These are phyloP conservation scores for Helicoverpa assulta DNA, from an alignment of 2,888 invertebrate species.

Conservation along the genomic window DNA sequence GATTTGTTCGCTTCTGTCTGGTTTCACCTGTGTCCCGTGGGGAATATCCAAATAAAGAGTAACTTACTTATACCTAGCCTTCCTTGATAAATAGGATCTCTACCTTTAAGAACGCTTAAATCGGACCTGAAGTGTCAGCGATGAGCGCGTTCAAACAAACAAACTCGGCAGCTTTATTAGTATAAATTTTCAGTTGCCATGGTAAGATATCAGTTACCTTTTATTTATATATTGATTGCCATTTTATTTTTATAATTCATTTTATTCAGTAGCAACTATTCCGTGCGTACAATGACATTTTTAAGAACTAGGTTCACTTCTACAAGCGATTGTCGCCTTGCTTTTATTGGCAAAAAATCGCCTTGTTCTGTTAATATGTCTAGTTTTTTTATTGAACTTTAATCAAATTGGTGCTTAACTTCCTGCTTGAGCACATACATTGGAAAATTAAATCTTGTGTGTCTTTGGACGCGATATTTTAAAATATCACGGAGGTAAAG, in stretches of 20 bases:
- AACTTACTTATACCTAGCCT: no score
- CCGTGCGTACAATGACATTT: constrained; percentile 11
- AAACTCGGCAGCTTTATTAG: no score
- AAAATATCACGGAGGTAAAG: constrained; percentile 1
- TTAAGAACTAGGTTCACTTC: constrained; percentile 24
- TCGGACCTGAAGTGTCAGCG: no score
- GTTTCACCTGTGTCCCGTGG: no score
- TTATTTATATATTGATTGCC: neutral
- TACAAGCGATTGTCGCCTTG: constrained; percentile 1
- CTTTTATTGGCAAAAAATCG: constrained; percentile 45
- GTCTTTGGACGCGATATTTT: constrained; percentile 6
- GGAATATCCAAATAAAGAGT: no score
- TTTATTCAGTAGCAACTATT: constrained; percentile 24
- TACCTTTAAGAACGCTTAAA: no score
- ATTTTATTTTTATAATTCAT: constrained; percentile 17
- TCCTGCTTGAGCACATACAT: constrained; percentile 38
- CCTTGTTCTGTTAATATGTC: constrained; percentile 28
- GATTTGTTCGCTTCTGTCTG: neutral
- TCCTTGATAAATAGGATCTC: no score
- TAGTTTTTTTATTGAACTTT: constrained; percentile 50
- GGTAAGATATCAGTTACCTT: neutral
- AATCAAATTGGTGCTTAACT: constrained; percentile 44
- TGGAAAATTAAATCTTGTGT: constrained; percentile 20
- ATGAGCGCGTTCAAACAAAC: no score
- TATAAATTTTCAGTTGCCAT: no score